Conservation (phyloP, 2,888 invertebrate species). For the Himalopsyche japonica region DNA sequence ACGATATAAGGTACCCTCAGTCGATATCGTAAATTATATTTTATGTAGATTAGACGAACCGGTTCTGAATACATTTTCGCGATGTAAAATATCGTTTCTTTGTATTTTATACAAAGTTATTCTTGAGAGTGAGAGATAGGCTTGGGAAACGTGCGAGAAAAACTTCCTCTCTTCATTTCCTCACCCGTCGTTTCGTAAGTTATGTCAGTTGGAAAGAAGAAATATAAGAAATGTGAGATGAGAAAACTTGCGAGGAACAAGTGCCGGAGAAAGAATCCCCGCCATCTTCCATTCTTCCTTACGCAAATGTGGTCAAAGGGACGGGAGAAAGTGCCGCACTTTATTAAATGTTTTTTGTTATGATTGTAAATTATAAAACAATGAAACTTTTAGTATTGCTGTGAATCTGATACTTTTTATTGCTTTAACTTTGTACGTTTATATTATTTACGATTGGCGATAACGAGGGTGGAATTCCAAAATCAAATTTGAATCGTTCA, state of each 20-base stretch:
- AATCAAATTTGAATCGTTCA: too few species aligned
- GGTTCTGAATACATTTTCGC: not conserved
- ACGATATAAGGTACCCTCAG: too few species aligned
- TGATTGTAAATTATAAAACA: not conserved
- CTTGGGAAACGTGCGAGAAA: not conserved
- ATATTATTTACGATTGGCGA: too few species aligned
- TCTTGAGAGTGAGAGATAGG: not conserved
- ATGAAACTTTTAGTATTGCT: not conserved
- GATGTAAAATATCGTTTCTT: not conserved
- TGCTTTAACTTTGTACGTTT: not conserved
- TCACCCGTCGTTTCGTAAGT: conserved; percentile 14
- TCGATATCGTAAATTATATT: too few species aligned
- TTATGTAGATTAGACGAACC: too few species aligned
- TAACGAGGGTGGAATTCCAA: too few species aligned
- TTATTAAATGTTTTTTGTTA: not conserved
- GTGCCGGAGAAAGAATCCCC: not conserved
- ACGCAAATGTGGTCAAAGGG: not conserved
- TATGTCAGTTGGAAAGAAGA: conserved; percentile 22
- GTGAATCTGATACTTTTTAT: not conserved
- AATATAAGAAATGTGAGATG: conserved; percentile 23
- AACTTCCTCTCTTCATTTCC: conserved; percentile 23
- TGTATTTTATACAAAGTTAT: not conserved
- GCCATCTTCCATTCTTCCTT: not conserved
- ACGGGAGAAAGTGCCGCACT: not conserved
- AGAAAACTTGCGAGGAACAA: conserved; percentile 17